Conservation (phyloP, 2,888 invertebrate species). For the Nomada fucata region DNA sequence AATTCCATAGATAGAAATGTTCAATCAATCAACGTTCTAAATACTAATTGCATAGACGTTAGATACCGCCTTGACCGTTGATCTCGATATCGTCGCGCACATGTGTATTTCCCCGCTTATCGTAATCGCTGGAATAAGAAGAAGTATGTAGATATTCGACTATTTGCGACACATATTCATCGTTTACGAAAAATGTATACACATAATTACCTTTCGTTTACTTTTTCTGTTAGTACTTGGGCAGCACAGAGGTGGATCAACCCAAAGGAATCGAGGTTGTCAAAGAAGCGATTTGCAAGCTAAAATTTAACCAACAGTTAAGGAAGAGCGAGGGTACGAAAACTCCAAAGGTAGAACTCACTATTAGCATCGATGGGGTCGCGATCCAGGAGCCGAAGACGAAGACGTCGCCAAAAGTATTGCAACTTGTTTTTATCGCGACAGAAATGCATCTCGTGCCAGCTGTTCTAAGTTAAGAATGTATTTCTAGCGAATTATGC, state of each 20-base stretch:
- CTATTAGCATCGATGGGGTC: conserved; percentile 98
- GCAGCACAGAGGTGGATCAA: conserved; percentile 97
- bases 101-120: not conserved
- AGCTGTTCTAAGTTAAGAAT: not conserved
- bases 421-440: not conserved
- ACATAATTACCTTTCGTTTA: conserved; percentile 29
- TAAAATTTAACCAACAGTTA: conserved; percentile 96
- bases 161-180: too few species aligned
- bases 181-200: conserved; percentile 16
- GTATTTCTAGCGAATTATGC: conserved; percentile 88
- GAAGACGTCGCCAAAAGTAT: conserved; percentile 82
- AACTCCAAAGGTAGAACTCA: conserved; percentile 95
- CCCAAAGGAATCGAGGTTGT: conserved; percentile 99
- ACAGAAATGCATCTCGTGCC: not conserved
- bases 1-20: not conserved
- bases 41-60: conserved; percentile 30
- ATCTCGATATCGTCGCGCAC: conserved; percentile 12
- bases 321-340: conserved; percentile 96
- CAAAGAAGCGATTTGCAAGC: conserved; percentile 97
- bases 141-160: conserved; percentile 31
- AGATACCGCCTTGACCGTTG: conserved; percentile 44
- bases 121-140: too few species aligned
- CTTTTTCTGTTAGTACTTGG: conserved; percentile 90
- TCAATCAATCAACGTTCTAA: conserved; percentile 7
- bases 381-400: conserved; percentile 91